These are phyloP conservation scores for Agrotis ipsilon DNA, from an alignment of 2,888 invertebrate species.

Conservation along the genomic window DNA sequence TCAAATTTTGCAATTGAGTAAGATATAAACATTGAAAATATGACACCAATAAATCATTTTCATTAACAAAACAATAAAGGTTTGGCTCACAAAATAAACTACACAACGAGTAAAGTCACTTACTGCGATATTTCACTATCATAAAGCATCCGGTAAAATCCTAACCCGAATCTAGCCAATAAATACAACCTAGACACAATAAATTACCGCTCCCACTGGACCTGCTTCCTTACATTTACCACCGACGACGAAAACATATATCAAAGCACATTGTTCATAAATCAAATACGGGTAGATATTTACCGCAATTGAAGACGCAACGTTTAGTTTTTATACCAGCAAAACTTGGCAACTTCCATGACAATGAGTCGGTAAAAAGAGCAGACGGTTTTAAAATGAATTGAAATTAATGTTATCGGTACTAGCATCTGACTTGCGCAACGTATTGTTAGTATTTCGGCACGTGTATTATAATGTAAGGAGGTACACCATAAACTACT, in stretches of 20 bases:
- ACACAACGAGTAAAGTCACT: conserved; percentile 7
- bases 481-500: conserved; percentile 17
- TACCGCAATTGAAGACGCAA: conserved; percentile 33
- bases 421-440: conserved; percentile 36
- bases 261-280: conserved; percentile 46
- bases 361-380: conserved; percentile 53
- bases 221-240: conserved; percentile 47
- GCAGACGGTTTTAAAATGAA: conserved; percentile 52
- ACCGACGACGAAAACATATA: conserved; percentile 40
- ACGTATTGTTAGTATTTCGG: conserved; percentile 36
- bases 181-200: conserved; percentile 43
- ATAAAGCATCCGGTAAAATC: conserved; percentile 27
- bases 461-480: conserved; percentile 47
- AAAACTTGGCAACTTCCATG: conserved; percentile 49
- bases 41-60: not conserved
- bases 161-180: conserved; percentile 22
- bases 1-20: not conserved
- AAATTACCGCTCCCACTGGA: conserved; percentile 38
- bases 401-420: conserved; percentile 54
- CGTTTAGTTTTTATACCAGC: conserved; percentile 32
- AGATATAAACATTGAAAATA: not conserved
- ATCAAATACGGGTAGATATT: conserved; percentile 50
- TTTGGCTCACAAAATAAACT: not conserved
- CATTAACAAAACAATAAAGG: not conserved
- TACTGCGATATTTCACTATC: conserved; percentile 19